Evolutionary conservation across 2,797 vertebrate species (phyloP).

Genomic region (Eurystomus glaucurus): DNA sequence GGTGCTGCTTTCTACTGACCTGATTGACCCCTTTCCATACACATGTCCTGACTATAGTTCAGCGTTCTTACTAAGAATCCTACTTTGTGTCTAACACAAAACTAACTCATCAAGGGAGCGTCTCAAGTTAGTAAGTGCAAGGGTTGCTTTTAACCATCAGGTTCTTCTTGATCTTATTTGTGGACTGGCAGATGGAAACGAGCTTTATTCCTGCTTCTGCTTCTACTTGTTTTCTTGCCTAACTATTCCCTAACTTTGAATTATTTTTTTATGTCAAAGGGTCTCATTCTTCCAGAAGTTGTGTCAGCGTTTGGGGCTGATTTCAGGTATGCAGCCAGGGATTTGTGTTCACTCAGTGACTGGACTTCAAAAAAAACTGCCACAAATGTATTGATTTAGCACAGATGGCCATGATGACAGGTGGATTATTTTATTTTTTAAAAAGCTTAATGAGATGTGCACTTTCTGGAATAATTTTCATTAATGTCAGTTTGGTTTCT

Average conservation of each 20-base stretch:
- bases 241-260: background rate
- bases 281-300: background rate
- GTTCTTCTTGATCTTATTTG: background rate
- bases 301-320: background rate
- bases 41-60: fast-evolving
- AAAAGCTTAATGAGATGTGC: background rate
- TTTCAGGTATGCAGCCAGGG: background rate
- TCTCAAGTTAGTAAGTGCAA: background rate
- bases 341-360: background rate
- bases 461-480: background rate
- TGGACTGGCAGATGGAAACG: background rate
- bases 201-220: background rate
- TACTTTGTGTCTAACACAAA: fast-evolving
- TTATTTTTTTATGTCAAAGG: background rate
- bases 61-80: background rate
- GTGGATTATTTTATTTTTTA: background rate
- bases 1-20: background rate
- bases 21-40: background rate
- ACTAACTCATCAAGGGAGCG: background rate
- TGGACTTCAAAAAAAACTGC: background rate
- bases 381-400: background rate
- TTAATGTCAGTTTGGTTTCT: background rate
- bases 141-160: background rate
- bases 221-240: background rate
- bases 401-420: background rate